These are phyloP conservation scores for Hydrolagus colliei DNA, from an alignment of 2,797 vertebrate species.

Conservation along the genomic window DNA sequence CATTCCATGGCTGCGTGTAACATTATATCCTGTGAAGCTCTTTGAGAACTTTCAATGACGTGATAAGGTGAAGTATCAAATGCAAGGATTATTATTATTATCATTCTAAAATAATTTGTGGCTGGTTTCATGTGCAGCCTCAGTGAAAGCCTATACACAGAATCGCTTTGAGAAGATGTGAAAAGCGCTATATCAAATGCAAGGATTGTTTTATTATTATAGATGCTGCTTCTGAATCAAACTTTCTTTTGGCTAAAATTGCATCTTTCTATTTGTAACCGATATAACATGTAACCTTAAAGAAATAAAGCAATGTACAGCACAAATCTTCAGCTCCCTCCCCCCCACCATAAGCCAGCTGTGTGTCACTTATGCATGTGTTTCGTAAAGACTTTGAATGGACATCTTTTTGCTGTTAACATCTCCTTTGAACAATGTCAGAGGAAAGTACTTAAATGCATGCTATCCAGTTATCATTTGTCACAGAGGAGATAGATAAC, in stretches of 20 bases:
- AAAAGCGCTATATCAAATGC: too few species aligned
- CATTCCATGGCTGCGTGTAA: too few species aligned
- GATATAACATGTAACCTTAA: not conserved
- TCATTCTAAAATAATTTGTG: too few species aligned
- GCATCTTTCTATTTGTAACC: not conserved
- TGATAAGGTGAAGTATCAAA: too few species aligned
- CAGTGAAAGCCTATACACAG: too few species aligned
- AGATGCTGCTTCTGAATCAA: too few species aligned
- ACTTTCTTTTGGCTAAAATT: not conserved
- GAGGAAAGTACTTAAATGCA: not conserved
- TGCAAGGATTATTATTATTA: too few species aligned
- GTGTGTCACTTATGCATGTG: not conserved
- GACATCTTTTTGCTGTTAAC: not conserved
- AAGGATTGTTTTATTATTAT: too few species aligned
- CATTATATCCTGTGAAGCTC: too few species aligned
- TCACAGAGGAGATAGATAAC: not conserved
- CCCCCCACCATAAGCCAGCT: not conserved
- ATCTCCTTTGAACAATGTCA: not conserved
- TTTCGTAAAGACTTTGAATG: not conserved
- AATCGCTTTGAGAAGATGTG: too few species aligned
- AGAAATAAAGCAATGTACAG: not conserved
- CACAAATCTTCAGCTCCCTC: not conserved
- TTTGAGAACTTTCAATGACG: too few species aligned
- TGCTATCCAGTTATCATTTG: not conserved
- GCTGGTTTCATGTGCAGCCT: too few species aligned